phyloP scores from a whole-genome alignment of 2,113 vertebrate species.

The Brachyhypopomus occidentalis region DNA sequence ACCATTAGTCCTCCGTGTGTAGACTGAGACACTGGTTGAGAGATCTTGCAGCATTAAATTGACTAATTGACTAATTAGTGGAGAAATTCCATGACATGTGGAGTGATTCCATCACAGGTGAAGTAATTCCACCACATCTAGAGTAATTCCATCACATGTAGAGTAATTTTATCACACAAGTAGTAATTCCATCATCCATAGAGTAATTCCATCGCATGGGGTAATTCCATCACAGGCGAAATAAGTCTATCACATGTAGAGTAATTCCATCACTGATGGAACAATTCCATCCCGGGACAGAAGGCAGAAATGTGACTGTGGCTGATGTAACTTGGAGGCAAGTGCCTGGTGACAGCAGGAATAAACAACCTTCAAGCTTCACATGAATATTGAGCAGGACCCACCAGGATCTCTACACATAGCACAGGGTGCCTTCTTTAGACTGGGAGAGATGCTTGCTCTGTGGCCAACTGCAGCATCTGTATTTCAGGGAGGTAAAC shows the following conservation, averaged over 20 bases:
- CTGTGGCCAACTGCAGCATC: conserved; percentile 6
- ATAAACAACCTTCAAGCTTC: conserved; percentile 17
- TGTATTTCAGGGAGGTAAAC: conserved; percentile 19
- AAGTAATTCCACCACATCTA: no score
- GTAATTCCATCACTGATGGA: neutral
- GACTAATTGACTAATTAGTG: no score
- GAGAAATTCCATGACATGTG: no score
- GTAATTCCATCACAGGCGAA: no score
- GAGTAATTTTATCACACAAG: no score
- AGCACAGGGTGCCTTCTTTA: conserved; percentile 1
- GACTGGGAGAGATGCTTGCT: neutral
- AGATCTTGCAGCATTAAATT: neutral
- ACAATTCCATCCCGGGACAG: neutral
- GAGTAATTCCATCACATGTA: no score
- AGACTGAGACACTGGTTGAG: neutral
- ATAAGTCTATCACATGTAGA: neutral
- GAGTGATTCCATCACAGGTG: no score
- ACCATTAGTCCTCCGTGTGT: no score
- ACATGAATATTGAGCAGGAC: neutral
- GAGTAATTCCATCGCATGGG: no score
- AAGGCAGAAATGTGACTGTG: neutral
- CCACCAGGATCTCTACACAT: neutral
- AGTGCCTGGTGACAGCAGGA: neutral
- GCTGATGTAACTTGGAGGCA: neutral
- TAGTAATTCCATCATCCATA: no score